phyloP scores from a whole-genome alignment of 2,113 vertebrate genomes.

The Indri indri region DNA sequence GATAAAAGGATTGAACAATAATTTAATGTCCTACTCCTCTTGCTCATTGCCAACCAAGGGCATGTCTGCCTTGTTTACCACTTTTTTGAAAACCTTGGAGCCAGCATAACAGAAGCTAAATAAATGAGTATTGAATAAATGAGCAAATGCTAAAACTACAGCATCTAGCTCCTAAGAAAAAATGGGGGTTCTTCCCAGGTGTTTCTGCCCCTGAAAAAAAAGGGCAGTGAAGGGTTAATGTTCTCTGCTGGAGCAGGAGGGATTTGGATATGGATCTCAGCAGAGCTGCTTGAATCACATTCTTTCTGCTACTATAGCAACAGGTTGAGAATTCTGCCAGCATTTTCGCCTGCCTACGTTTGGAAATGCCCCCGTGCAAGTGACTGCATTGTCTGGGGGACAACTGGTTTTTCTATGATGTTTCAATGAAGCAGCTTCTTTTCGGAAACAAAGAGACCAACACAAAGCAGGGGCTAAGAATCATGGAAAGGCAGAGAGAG shows the following conservation, averaged over 20 bases:
- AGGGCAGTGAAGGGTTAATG: slow-evolving; percentile 76
- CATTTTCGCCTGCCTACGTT: slow-evolving; percentile 32
- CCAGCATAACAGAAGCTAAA: background rate
- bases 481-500: slow-evolving; percentile 38
- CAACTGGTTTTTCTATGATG: slow-evolving; percentile 51
- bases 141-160: background rate
- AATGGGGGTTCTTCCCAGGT: background rate
- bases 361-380: slow-evolving; percentile 60
- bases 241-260: slow-evolving; percentile 15
- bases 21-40: background rate
- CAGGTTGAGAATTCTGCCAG: slow-evolving; percentile 74
- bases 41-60: background rate
- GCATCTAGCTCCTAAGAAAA: background rate
- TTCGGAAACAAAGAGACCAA: slow-evolving; percentile 57
- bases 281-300: slow-evolving; percentile 55
- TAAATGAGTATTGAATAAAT: background rate
- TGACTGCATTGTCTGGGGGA: slow-evolving; percentile 75
- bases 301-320: slow-evolving; percentile 84
- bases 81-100: background rate
- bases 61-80: background rate
- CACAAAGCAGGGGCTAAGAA: slow-evolving; percentile 63
- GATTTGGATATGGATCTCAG: slow-evolving; percentile 60
- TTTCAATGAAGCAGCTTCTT: slow-evolving; percentile 69
- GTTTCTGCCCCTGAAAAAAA: background rate
- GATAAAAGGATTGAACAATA: background rate